These are phyloP conservation scores for Xestoiulus laeticollis DNA, from an alignment of 2,888 invertebrate genomes.

Conservation along the genomic window DNA sequence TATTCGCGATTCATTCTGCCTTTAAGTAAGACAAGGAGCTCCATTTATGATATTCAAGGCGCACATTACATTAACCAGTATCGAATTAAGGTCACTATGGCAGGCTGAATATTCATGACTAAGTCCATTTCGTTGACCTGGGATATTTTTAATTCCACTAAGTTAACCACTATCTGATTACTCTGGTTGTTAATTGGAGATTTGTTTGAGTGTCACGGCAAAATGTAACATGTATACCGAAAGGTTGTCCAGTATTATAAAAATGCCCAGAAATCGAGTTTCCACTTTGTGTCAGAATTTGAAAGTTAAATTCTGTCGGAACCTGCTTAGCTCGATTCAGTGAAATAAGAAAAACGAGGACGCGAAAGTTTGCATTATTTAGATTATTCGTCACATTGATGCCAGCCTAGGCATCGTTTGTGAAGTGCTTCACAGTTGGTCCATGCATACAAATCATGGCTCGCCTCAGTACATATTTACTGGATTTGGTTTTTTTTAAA, in stretches of 20 bases:
- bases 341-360: neutral
- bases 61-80: too few species aligned
- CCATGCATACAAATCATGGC: conserved; percentile 18
- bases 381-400: conserved; percentile 28
- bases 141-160: too few species aligned
- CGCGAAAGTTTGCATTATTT: neutral
- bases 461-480: conserved; percentile 5
- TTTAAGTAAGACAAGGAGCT: too few species aligned
- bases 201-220: too few species aligned
- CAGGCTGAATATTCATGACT: too few species aligned
- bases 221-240: neutral
- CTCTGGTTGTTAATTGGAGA: too few species aligned
- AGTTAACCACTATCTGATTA: too few species aligned
- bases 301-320: neutral
- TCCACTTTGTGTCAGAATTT: neutral
- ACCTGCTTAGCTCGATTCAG: neutral
- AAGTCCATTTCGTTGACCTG: too few species aligned
- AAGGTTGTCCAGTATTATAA: neutral
- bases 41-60: too few species aligned
- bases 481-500: conserved; percentile 9
- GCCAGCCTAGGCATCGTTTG: neutral
- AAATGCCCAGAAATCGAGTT: neutral
- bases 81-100: too few species aligned
- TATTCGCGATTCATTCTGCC: too few species aligned
- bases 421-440: conserved; percentile 15